Conservation (phyloP, 2,113 vertebrate genomes). For the Monarcha castaneiventris region DNA sequence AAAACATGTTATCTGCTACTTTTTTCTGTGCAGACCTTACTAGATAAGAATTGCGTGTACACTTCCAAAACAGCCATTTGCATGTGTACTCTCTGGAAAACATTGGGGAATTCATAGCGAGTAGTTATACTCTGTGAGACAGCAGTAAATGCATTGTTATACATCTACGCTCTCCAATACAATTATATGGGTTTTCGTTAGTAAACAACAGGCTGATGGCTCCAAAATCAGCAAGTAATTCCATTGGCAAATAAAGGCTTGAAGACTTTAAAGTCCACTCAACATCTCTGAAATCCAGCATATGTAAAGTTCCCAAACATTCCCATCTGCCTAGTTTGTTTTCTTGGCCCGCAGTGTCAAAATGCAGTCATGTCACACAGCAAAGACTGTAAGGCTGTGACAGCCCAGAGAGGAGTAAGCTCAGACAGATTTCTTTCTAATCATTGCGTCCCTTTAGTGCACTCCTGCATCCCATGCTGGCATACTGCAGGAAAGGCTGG, state of each 20-base stretch:
- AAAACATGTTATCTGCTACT: not conserved
- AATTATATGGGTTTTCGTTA: not conserved
- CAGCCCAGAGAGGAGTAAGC: accelerated
- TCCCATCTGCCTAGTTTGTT: not conserved
- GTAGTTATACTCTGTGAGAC: not conserved
- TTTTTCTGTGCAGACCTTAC: not conserved
- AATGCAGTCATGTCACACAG: not conserved
- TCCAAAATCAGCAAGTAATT: not conserved
- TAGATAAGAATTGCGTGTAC: not conserved
- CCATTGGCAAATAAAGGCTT: not conserved
- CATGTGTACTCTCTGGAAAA: not conserved
- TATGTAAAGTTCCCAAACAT: not conserved
- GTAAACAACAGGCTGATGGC: not conserved
- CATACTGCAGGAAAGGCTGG: not conserved
- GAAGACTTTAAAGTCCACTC: not conserved
- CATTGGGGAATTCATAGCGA: not conserved
- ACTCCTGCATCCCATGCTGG: not conserved
- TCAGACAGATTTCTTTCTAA: not conserved
- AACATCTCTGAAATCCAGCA: not conserved
- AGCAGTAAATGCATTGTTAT: not conserved
- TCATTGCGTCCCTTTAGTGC: not conserved
- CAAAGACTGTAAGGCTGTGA: not conserved
- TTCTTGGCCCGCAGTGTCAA: not conserved
- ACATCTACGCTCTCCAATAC: not conserved
- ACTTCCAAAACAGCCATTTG: not conserved